Evolutionary conservation across 2,888 invertebrate genomes (phyloP), one percentile per base, ranked within the genome.

Genomic region (Beris morrisii): DNA sequence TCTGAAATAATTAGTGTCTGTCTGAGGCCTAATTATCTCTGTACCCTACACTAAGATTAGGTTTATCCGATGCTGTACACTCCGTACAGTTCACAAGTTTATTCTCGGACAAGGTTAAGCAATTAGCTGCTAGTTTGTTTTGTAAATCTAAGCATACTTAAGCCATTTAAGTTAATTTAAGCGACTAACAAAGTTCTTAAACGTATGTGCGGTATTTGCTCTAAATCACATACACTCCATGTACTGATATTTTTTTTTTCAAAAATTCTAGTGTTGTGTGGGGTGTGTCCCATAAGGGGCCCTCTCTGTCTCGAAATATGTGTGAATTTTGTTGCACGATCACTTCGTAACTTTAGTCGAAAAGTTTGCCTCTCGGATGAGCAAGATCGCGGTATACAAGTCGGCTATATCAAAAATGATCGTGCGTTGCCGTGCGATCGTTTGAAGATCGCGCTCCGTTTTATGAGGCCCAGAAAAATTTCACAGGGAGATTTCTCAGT

Each of bases 21-120:
- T 38, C 38, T 38, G 38, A 9, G 38, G 9, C 38, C 38, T 38
- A 38, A 22, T 22, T 22, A 22, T 22, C 22, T 22, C 22, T 22
- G 22, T 22, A 22, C 22, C 22, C 22, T 22, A 22, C 22, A 22
- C 22, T 22, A 22, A 22, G 22, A 22, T 22, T 22, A 22, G 22
- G 22, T 22, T 22, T 22, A 3, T 22, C 22, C 3, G 22, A 22
- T 22, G 22, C 38, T 38, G 38, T 9, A 7, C 38, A 9, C 5
- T 6, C 48, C 48, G 48, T 48, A 38, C 38, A 48, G 48, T 58
- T 58, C 57, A 58, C 12, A 58, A 58, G 57, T 58, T 58, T 58
- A 58, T 58, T 44, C 57, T 58, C 57, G 57, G 57, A 45, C 57
- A 58, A 58, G 57, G 57, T 46, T 45, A 46, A 28, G 46, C 57